These are phyloP conservation scores for Scolopax rusticola DNA, from an alignment of 2,797 vertebrate genomes.

Conservation along the genomic window DNA sequence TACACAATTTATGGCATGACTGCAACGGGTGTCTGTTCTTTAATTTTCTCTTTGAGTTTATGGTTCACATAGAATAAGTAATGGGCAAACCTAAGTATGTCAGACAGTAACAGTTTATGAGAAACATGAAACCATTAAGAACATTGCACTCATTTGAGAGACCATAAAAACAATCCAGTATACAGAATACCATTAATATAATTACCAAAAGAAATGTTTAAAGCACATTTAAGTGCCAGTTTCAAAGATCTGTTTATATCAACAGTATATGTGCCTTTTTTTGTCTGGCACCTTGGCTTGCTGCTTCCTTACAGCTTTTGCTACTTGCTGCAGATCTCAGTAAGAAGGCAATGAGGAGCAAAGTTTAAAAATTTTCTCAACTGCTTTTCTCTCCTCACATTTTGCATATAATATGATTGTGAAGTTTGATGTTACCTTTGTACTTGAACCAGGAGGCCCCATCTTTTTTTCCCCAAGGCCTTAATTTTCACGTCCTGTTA, in stretches of 20 bases:
- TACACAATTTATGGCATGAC: not conserved
- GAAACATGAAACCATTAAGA: not conserved
- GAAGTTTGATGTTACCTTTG: not conserved
- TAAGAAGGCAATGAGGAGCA: not conserved
- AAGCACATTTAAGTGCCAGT: not conserved
- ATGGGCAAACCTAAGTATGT: not conserved
- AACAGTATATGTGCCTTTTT: not conserved
- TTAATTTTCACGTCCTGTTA: not conserved
- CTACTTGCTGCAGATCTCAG: not conserved
- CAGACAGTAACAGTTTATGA: not conserved
- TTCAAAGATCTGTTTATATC: not conserved
- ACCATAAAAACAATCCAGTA: not conserved
- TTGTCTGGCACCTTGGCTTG: not conserved
- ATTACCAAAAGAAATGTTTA: not conserved
- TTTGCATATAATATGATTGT: not conserved
- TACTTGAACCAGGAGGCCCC: not conserved
- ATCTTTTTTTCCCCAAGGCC: not conserved
- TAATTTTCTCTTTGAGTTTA: constrained; percentile 3
- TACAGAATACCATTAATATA: not conserved
- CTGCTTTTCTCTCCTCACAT: not conserved
- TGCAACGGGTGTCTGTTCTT: not conserved
- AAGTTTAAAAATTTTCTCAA: not conserved
- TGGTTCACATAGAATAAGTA: not conserved
- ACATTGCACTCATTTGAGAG: not conserved
- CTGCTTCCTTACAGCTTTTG: not conserved